Evolutionary conservation across 2,113 vertebrate genomes (phyloP).

Genomic region (Philantomba maxwellii): DNA sequence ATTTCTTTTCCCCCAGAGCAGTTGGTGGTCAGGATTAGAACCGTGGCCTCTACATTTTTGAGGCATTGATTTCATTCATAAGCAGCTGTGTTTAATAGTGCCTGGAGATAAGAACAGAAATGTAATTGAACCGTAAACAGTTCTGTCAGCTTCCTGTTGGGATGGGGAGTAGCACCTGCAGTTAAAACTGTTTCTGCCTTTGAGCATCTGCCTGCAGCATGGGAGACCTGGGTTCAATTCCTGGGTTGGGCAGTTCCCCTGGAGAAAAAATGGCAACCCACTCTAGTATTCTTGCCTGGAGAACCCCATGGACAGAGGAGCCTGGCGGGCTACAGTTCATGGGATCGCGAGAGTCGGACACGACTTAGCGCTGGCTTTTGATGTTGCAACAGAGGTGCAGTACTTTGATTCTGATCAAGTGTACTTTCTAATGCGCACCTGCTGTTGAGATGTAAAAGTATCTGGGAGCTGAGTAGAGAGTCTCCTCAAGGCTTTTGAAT

Average conservation of each 20-base stretch:
- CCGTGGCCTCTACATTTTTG: background rate
- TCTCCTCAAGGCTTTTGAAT: background rate
- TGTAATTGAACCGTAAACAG: background rate
- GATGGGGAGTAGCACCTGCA: too few species aligned
- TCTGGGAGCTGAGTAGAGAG: background rate
- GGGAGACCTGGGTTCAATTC: background rate
- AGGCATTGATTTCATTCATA: accelerated
- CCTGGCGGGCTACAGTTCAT: background rate
- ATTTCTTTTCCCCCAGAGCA: background rate
- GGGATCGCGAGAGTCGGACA: background rate
- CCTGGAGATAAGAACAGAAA: background rate
- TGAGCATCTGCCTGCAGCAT: background rate
- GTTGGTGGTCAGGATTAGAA: background rate
- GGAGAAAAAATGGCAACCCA: background rate
- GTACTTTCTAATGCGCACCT: accelerated
- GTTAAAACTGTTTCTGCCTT: background rate
- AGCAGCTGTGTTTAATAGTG: background rate
- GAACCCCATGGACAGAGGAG: background rate
- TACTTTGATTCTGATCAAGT: background rate
- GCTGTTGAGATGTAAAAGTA: accelerated
- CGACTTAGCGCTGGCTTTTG: background rate
- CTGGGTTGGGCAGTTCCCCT: background rate
- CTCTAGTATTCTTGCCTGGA: background rate
- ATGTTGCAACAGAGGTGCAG: background rate
- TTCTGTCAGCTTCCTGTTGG: background rate